Base-by-base conservation (phyloP, 92 coral and sea anemone genomes). In the Phenganax stokvisi region DNA sequence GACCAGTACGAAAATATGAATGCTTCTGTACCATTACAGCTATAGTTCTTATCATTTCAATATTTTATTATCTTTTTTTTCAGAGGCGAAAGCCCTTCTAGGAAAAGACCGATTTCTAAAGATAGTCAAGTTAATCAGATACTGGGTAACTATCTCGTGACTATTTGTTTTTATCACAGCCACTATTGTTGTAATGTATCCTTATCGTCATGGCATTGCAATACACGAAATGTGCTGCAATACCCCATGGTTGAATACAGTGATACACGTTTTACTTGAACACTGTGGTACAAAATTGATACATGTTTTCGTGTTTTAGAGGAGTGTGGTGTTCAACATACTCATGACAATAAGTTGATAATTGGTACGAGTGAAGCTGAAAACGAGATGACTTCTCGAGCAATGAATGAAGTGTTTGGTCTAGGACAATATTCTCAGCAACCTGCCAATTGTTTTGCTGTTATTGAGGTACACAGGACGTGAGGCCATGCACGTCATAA, bases 391-490 rank as follows among this genome's bases (percentile, higher is more conserved):
- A 86, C 98, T 1, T 91, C 91, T 55, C 91, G 88, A 64, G 98
- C 98, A 56, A 83, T 94, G 80, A 86, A 89, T 72, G 98, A 94
- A 67, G 98, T 94, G 80, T 94, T 94, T 84, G 92, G 90, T 55
- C 89, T 94, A 29, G 86, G 84, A 28, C 92, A 90, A 86, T 92
- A 83, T 77, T 94, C 98, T 0, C 97, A 94, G 86, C 98, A 92
- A 82, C 98, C 98, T n/a, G 98, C 98, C 2, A 94, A 94, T 86
- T 94, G 98, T 52, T 92, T 91, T 80, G 87, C 96, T 29, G 92
- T 91, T 44, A 54, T 88, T 71, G 90, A 90, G 94, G 97, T 93
- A 91, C 44, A 10, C n/a, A 10, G 71, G 6, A 17, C n/a, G 15
- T 65, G 71, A 17, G 71, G 1, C 71, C 65, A 20, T 20, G 25